A percentile compares a stretch with the other conserved stretches of the same genome.
phyloP scores from a whole-genome alignment of 2,888 invertebrate species.

The Pemphredon lugubris region DNA sequence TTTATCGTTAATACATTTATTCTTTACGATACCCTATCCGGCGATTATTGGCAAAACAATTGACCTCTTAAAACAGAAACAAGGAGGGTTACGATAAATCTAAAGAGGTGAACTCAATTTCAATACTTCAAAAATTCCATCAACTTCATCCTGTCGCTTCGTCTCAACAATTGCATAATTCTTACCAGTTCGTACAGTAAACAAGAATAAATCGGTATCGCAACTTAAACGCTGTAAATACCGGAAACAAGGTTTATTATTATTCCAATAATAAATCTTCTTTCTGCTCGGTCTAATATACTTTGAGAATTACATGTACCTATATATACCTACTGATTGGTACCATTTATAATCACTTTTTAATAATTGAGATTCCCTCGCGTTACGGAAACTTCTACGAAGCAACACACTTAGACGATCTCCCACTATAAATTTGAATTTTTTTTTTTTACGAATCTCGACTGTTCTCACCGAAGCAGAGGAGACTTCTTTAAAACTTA shows the following conservation, averaged over 20 bases:
- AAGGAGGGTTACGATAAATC: background rate
- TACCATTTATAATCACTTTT: constrained; percentile 6
- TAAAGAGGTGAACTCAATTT: background rate
- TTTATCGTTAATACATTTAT: constrained; percentile 1
- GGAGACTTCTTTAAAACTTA: constrained; percentile 11
- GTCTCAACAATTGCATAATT: no score
- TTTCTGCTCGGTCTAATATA: no score
- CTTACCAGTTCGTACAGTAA: no score
- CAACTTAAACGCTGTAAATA: background rate
- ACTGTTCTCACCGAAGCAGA: constrained; percentile 13
- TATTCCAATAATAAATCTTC: no score
- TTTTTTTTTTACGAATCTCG: background rate
- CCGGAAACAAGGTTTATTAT: no score
- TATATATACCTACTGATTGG: constrained; percentile 22
- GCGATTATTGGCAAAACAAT: background rate
- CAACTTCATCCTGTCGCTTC: no score
- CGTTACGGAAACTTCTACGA: constrained; percentile 23
- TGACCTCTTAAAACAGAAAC: background rate
- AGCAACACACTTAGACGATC: constrained; percentile 39
- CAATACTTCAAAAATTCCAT: no score
- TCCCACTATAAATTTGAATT: background rate
- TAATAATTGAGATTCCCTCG: constrained; percentile 1
- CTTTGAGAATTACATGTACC: no score
- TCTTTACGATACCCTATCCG: background rate
- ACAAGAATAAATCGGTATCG: background rate